Percentiles rank a stretch among this genome's conserved stretches.
Conservation (phyloP, 1,140 invertebrate genomes). For the Trinorchestia longiramus region DNA sequence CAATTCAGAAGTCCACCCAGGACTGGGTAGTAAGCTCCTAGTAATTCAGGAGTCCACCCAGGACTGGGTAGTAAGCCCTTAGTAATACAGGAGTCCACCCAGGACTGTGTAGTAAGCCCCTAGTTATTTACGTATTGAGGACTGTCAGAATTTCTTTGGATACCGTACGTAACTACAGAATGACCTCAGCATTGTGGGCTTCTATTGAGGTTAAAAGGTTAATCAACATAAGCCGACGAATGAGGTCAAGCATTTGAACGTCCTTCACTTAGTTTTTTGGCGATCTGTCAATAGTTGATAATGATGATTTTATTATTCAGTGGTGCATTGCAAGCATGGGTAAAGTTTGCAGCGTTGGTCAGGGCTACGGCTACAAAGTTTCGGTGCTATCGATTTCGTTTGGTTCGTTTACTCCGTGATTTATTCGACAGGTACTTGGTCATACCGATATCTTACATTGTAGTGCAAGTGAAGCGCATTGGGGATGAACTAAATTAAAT, state of each 20-base stretch:
- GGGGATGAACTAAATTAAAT: not conserved
- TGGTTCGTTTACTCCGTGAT: not conserved
- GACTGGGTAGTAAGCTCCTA: not conserved
- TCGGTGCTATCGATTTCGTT: not conserved
- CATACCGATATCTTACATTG: not conserved
- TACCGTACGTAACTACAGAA: not conserved
- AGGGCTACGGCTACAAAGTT: not conserved
- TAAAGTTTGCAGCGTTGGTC: not conserved
- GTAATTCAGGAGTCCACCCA: not conserved
- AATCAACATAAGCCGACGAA: constrained; percentile 5
- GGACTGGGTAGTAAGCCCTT: not conserved
- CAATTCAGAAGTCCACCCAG: not conserved
- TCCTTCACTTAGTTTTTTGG: not conserved
- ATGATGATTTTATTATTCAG: not conserved
- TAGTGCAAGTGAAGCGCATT: not conserved
- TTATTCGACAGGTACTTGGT: not conserved
- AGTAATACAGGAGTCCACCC: not conserved
- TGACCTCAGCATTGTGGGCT: not conserved
- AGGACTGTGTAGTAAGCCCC: not conserved
- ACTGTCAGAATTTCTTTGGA: not conserved
- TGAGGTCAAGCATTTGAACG: not conserved
- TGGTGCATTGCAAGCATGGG: not conserved
- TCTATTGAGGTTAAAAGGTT: constrained; percentile 48
- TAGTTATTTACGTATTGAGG: not conserved
- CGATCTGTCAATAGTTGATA: not conserved